These are phyloP conservation scores for Cyclopterus lumpus DNA, from an alignment of 2,797 vertebrate genomes.

Conservation along the genomic window DNA sequence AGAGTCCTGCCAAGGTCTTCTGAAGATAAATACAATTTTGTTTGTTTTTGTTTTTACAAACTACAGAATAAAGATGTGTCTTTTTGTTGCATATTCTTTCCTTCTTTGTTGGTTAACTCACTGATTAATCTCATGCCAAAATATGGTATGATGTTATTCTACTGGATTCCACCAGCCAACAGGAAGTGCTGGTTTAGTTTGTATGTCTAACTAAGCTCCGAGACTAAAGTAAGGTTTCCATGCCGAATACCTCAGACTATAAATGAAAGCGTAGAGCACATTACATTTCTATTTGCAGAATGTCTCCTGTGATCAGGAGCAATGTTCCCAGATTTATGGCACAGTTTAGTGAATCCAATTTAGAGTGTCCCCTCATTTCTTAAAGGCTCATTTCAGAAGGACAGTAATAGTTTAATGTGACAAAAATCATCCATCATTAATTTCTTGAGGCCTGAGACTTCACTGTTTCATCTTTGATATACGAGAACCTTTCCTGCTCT, in stretches of 20 bases:
- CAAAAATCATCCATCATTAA: constrained; percentile 27
- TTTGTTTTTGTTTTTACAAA: not conserved
- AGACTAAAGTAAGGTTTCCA: constrained; percentile 1
- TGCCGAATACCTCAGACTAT: constrained; percentile 26
- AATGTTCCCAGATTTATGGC: constrained; percentile 70
- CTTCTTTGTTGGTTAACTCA: not conserved
- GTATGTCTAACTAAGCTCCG: not conserved
- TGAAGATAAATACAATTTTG: not conserved
- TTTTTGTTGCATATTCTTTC: not conserved
- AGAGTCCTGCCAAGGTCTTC: constrained; percentile 2
- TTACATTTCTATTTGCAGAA: constrained; percentile 60
- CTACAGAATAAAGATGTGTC: not conserved
- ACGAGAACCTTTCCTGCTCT: not conserved
- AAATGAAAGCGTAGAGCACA: constrained; percentile 39
- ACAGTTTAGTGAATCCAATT: constrained; percentile 67
- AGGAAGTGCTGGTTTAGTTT: not conserved
- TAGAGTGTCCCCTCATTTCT: constrained; percentile 55
- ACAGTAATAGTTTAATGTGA: constrained; percentile 31
- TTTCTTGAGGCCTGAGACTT: constrained; percentile 27
- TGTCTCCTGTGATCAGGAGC: constrained; percentile 59
- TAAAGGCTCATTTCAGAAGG: constrained; percentile 46
- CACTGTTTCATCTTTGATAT: not conserved
- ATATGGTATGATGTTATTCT: not conserved
- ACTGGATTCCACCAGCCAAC: not conserved
- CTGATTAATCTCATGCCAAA: constrained; percentile 17